Base-by-base conservation (phyloP, 2,113 vertebrate genomes). In the Vimba vimba region DNA sequence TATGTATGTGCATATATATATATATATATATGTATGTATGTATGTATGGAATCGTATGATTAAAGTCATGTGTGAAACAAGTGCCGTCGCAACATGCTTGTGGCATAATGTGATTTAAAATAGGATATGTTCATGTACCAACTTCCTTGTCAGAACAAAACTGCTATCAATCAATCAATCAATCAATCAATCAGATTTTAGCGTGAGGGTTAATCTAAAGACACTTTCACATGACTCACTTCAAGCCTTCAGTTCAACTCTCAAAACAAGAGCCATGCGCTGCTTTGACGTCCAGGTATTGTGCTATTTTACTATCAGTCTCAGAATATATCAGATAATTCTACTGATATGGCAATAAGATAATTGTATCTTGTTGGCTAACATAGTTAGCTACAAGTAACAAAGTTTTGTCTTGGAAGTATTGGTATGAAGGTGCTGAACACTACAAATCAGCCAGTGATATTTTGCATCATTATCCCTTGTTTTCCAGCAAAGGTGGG, bases 71-170 rank as follows among this genome's bases (percentile, higher is more conserved):
- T 23, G 52, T 79, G 52, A 23, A 39, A 79, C 3, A 1, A 57
- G 55, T 79, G 76, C 52, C 21, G 52, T 78, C 10, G 10, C 5
- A 78, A 59, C 36, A 9, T 6, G 19, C 33, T 13, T 62, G 9
- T 30, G 79, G 59, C 39, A 64, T 10, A 23, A 33, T 15, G 50
- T 33, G 75, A 77, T 52, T 77, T 57, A 55, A 50, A 77, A 77
- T 77, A 55, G 50, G 50, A 77, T 17, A 0, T 52, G 75, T 77
- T 50, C 75, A 11, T 6, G 50, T 25, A 77, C 17, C 25, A 11
- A 45, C 36, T 64, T 30, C 25, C 8, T 66, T 45, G 9, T 27
- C 50, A 27, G 8, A 68, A 23, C 11, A 50, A 69, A 50, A 68
- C 69, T 69, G 2, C 25, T 77, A 21, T 52, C 15, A 55, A 10